These are phyloP conservation scores for Steatocranus sp. DNA, from an alignment of 2,797 vertebrate species.

Conservation along the genomic window DNA sequence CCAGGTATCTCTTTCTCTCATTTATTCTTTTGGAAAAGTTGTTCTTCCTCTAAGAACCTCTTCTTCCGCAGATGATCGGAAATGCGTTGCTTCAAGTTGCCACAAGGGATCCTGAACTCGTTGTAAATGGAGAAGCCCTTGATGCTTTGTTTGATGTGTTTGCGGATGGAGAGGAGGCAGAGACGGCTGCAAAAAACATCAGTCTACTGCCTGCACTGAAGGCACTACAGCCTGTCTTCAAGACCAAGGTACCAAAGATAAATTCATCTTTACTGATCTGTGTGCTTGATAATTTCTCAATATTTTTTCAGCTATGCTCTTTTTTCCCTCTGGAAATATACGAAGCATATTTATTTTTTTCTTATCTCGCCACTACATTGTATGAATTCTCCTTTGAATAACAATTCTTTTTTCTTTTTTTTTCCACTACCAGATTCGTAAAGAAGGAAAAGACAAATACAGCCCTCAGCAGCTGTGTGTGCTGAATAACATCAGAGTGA, in stretches of 20 bases:
- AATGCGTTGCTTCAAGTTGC: slow-evolving; percentile 87
- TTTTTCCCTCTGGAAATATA: neutral
- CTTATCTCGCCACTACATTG: neutral
- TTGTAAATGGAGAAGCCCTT: slow-evolving; percentile 91
- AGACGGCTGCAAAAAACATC: slow-evolving; percentile 83
- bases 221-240: slow-evolving; percentile 90
- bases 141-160: slow-evolving; percentile 96
- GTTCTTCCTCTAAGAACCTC: slow-evolving; percentile 8
- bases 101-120: slow-evolving; percentile 82
- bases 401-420: neutral
- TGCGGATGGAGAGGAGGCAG: slow-evolving; percentile 91
- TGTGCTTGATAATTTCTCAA: neutral
- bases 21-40: neutral
- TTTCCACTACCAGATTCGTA: slow-evolving; percentile 80
- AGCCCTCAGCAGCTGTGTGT: slow-evolving; percentile 90
- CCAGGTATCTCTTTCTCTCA: slow-evolving; percentile 74
- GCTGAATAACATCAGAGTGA: slow-evolving; percentile 91
- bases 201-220: slow-evolving; percentile 82
- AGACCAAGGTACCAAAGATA: slow-evolving; percentile 80
- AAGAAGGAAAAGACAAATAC: slow-evolving; percentile 86
- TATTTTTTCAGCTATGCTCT: neutral
- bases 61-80: slow-evolving; percentile 83
- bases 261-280: neutral
- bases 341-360: neutral
- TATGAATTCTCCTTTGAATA: neutral